A percentile compares a stretch with the other conserved stretches of the same genome.
Conservation (phyloP, 2,888 invertebrate genomes). For the Congeria kusceri region DNA sequence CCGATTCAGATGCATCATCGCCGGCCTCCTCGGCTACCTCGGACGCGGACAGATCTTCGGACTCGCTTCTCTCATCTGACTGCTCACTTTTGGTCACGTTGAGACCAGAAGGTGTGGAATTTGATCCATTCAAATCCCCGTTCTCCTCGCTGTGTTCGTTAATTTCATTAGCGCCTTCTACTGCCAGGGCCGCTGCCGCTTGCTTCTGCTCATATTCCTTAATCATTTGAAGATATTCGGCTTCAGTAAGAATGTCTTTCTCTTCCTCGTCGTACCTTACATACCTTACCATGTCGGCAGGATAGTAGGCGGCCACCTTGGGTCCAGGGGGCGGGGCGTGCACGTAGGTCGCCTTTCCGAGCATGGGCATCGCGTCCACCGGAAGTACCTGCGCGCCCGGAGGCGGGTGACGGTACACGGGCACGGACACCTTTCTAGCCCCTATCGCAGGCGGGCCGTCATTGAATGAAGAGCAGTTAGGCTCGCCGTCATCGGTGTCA, state of each 20-base stretch:
- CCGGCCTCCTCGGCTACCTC: background rate
- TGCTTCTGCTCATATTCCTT: background rate
- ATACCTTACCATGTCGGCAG: background rate
- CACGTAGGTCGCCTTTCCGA: constrained; percentile 23
- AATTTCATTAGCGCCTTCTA: background rate
- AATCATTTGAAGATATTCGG: constrained; percentile 2
- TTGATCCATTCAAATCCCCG: no score
- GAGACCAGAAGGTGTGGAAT: no score
- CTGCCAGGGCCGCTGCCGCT: background rate
- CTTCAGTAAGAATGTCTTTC: constrained; percentile 24
- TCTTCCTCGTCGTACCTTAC: constrained; percentile 15
- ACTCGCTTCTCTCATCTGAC: no score
- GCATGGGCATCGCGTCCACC: constrained; percentile 11
- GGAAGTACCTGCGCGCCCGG: constrained; percentile 51
- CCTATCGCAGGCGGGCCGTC: background rate
- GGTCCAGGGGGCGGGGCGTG: background rate
- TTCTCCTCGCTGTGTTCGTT: background rate
- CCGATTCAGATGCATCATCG: background rate
- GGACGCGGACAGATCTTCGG: background rate
- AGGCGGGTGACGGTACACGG: constrained; percentile 37
- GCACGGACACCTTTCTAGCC: constrained; percentile 19
- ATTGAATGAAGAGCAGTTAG: constrained; percentile 1
- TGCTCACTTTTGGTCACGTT: no score
- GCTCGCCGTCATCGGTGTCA: constrained; percentile 22
- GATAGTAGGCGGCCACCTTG: background rate